Evolutionary conservation across 2,888 invertebrate species (phyloP), one percentile per base, ranked within the genome.

Genomic region (Luperina nickerlii): DNA sequence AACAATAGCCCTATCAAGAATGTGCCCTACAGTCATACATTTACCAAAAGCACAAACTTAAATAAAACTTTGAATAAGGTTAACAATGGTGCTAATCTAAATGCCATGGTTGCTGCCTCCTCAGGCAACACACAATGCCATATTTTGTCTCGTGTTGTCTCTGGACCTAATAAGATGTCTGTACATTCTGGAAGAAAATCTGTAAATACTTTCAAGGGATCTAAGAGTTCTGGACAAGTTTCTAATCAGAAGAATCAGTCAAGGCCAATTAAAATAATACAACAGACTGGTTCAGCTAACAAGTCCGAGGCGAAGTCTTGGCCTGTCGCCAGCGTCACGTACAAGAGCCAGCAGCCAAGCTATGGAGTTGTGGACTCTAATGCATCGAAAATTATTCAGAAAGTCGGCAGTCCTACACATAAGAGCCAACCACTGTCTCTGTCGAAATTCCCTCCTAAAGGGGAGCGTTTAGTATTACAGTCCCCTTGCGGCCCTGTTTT

Each of bases 231-330:
- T 42, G 82, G 89, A 20, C 95, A 96, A 91, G 90, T 90, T 18
- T 90, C 94, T 6, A 92, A 89, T 76, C 96, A 95, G 85, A 96
- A 96, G 84, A 96, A 93, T 91, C 96, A 96, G 84, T 96, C 96
- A 0, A 96, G 97, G 88, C 95, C 97, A 42, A 96, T 97, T 32
- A 97, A 97, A 92, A 97, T 97, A 82, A 97, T 97, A 84, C 97
- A 97, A 88, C 96, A 97, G 88, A 92, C 96, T 75, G 96, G 96
- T 75, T 90, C 95, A 78, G 90, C 92, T 78, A 94, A 94, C 87
- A 97, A 97, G 92, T 92, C 95, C 4, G 97, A 96, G 82, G 90
- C 92, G 42, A 96, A 97, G 89, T 88, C 94, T 82, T 96, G 96
- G 96, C 94, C 96, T 32, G 93, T 95, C 48, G 91, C 96, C 79